Base-by-base conservation (phyloP, 2,888 invertebrate species). In the Luperina testacea region DNA sequence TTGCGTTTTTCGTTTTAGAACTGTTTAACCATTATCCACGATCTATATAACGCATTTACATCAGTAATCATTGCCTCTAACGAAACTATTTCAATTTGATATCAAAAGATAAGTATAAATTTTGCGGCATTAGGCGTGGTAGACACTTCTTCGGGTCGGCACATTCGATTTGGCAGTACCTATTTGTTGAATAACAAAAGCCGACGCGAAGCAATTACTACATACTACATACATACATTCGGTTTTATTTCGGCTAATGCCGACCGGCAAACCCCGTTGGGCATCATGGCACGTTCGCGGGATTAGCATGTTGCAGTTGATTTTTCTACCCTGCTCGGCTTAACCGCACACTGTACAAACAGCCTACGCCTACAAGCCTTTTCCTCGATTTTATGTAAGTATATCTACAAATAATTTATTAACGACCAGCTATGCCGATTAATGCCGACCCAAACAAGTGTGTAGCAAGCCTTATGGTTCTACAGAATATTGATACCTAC, bases 1-100 rank as follows among this genome's bases (percentile, higher is more conserved):
- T 87, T 90, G 84, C 85, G 83, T 84, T 87, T 80, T 87, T 78
- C 77, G 73, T 81, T 89, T 82, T 83, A 73, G 63, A 80, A 51
- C 69, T 57, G 61, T 77, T 87, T 75, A 70, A 80, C 75, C 51
- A 32, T 77, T 70, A 67, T 63, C 42, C 64, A 75, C 63, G 42
- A 59, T 51, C 45, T 51, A 68, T 75, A 61, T 13, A 42, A 38
- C 72, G 45, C 15, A 59, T 71, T 65, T n/a, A 57, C 68, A 75
- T 72, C 42, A 72, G 48, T 48, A 69, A 78, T 13, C 48, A 11
- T 32, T 64, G 32, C 9, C 1, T 11, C 13, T 57, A 9, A 38
- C 24, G 11, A 24, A 69, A 81, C 48, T 67, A 38, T 61, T 65
- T 51, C 15, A 11, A n/a, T 45, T 51, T 42, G 1, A 5, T 15